Evolutionary conservation across 2,888 invertebrate species (phyloP).

Genomic region (Escarpia spicata): DNA sequence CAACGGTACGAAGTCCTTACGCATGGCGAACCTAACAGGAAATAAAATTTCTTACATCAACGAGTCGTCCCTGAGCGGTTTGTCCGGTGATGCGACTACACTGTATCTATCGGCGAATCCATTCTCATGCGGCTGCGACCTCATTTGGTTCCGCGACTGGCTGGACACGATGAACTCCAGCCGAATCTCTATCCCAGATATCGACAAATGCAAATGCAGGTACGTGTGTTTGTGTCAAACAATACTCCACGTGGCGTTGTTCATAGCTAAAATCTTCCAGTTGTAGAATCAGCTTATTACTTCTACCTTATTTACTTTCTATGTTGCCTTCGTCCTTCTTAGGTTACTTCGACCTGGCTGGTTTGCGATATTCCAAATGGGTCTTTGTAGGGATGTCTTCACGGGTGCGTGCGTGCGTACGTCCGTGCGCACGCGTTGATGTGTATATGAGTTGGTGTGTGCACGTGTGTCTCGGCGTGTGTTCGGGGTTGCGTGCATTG

Average conservation of each 20-base stretch:
- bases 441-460: too few relatives aligned
- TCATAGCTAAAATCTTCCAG: too few relatives aligned
- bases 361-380: neutral
- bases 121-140: conserved; percentile 26
- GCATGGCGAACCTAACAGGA: neutral
- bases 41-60: neutral
- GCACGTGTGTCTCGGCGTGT: neutral
- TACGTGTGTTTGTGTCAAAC: neutral
- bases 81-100: neutral
- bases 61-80: neutral
- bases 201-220: conserved; percentile 24
- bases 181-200: conserved; percentile 13
- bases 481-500: neutral
- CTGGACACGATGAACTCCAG: conserved; percentile 23
- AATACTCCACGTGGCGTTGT: neutral
- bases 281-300: too few relatives aligned
- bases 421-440: too few relatives aligned
- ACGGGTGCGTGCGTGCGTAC: neutral
- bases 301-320: too few relatives aligned
- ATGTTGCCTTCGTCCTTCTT: too few relatives aligned
- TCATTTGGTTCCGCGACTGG: conserved; percentile 28
- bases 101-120: conserved; percentile 23
- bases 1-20: neutral
- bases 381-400: neutral
- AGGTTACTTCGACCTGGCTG: too few relatives aligned